phyloP scores from a whole-genome alignment of 2,113 vertebrate species.

The Brachyistius frenatus region DNA sequence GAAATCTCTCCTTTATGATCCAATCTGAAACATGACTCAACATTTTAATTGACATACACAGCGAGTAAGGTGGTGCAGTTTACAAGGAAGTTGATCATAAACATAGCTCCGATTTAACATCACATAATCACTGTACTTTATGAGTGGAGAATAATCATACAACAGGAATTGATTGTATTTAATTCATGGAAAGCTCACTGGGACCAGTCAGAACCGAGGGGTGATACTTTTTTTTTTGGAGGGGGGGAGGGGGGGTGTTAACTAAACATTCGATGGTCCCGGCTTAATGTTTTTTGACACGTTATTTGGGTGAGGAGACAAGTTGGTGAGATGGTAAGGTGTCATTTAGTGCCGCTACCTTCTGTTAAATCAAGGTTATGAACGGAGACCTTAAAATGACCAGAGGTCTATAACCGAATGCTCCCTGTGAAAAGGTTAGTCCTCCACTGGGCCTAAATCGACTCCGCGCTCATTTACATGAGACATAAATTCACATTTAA shows the following conservation, averaged over 20 bases:
- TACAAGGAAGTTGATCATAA: not conserved
- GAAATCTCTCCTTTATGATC: not conserved
- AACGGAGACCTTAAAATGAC: slow-evolving; percentile 62
- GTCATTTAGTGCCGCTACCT: slow-evolving; percentile 6
- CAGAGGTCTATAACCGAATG: slow-evolving; percentile 70
- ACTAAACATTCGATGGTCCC: not conserved
- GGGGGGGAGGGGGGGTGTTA: too few relatives aligned
- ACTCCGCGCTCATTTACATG: slow-evolving; percentile 84
- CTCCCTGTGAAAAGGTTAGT: slow-evolving; percentile 86
- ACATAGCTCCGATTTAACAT: not conserved
- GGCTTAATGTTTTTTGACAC: not conserved
- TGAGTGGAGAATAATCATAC: not conserved
- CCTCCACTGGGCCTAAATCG: slow-evolving; percentile 82
- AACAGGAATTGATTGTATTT: not conserved
- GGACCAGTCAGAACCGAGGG: not conserved
- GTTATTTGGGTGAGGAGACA: slow-evolving; percentile 8
- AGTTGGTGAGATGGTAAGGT: slow-evolving; percentile 10
- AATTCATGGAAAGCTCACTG: not conserved
- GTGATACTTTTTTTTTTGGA: not conserved
- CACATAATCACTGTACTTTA: not conserved
- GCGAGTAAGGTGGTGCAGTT: not conserved
- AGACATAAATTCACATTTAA: slow-evolving; percentile 84
- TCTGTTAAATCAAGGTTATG: slow-evolving; percentile 56
- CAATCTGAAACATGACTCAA: not conserved
- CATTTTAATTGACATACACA: slow-evolving; percentile 12